phyloP scores from a whole-genome alignment of 2,113 vertebrate genomes.

The Macquaria ambigua region DNA sequence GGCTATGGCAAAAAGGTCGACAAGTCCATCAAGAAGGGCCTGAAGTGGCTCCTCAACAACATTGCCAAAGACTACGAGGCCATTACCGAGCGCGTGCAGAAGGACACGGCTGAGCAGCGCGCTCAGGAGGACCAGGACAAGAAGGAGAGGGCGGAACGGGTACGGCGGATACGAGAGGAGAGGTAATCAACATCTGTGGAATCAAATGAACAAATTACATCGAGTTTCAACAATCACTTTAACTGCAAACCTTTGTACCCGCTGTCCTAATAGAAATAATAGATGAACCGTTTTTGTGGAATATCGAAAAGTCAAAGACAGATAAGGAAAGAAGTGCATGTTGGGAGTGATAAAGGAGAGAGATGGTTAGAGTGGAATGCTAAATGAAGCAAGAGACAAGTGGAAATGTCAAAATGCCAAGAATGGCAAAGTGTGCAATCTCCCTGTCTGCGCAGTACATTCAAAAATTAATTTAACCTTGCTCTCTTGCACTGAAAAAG shows the following conservation, averaged over 20 bases:
- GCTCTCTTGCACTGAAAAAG: not conserved
- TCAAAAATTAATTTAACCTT: not conserved
- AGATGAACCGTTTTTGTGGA: not conserved
- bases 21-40: conserved; percentile 94
- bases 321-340: not conserved
- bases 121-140: conserved; percentile 93
- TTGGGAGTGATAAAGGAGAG: not conserved
- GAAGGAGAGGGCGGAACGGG: conserved; percentile 91
- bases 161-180: conserved; percentile 90
- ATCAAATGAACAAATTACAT: not conserved
- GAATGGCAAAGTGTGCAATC: not conserved
- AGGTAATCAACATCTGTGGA: conserved; percentile 80
- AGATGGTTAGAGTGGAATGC: not conserved
- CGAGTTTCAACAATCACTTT: not conserved
- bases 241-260: not conserved
- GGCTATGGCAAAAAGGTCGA: conserved; percentile 94
- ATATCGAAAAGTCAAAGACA: not conserved
- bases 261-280: not conserved
- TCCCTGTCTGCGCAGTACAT: not conserved
- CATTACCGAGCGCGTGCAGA: conserved; percentile 93
- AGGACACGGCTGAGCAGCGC: conserved; percentile 91
- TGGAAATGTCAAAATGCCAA: conserved; percentile 6
- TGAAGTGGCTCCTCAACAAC: conserved; percentile 93
- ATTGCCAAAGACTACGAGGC: conserved; percentile 95
- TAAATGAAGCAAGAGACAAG: not conserved